A percentile compares a stretch with the other conserved stretches of the same genome.
phyloP scores from a whole-genome alignment of 2,888 invertebrate species.

The Acronicta alni region DNA sequence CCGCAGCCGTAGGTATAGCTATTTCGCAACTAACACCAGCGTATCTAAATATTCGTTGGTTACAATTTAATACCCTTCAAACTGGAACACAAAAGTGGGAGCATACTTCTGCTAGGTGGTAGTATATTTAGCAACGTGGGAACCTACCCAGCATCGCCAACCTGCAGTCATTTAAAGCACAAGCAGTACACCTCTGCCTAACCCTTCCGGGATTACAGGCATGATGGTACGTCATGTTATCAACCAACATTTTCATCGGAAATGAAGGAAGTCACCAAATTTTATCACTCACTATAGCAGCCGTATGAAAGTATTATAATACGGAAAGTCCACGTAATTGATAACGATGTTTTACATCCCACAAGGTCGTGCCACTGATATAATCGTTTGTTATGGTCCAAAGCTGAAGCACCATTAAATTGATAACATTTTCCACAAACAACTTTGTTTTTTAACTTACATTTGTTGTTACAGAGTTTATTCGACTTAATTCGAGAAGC shows the following conservation, averaged over 20 bases:
- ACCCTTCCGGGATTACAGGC: too few relatives aligned
- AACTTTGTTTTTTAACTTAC: not conserved
- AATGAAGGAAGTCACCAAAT: conserved; percentile 25
- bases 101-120: too few relatives aligned
- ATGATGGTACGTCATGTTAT: too few relatives aligned
- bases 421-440: conserved; percentile 1
- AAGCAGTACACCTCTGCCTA: too few relatives aligned
- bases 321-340: conserved; percentile 26
- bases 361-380: conserved; percentile 20
- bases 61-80: too few relatives aligned
- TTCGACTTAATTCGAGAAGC: conserved; percentile 85
- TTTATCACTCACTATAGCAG: conserved; percentile 34
- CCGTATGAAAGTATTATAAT: conserved; percentile 30
- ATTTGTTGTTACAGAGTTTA: conserved; percentile 75
- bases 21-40: too few relatives aligned
- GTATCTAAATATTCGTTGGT: too few relatives aligned
- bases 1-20: too few relatives aligned
- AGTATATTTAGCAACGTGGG: too few relatives aligned
- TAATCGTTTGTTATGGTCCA: not conserved
- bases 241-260: conserved; percentile 3
- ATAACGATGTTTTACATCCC: conserved; percentile 29
- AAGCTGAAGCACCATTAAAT: not conserved
- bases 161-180: too few relatives aligned
- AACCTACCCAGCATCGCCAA: too few relatives aligned
- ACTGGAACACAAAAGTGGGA: too few relatives aligned